Evolutionary conservation across 2,888 invertebrate species (phyloP), one percentile per base, ranked within the genome.

Genomic region (Eustalomyia histrio): DNA sequence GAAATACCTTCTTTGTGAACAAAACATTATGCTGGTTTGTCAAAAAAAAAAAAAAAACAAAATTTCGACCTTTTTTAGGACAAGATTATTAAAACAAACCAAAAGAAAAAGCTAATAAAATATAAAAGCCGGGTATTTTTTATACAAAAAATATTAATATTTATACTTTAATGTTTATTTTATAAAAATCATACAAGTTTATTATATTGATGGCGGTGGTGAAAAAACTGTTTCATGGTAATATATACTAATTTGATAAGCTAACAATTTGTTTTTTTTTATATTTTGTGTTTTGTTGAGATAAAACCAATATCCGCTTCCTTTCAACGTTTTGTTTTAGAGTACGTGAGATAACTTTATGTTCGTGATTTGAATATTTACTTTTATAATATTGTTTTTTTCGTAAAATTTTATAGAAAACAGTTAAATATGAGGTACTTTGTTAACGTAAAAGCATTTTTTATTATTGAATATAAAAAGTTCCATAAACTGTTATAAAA

Each of bases 221-320:
- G 55, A 29, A 14, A 43, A 12, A 14, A 9, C 64, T 52, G 52
- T 71, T 71, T 60, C 52, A 53, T 71, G 16, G 16, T 71, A 43
- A 71, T 71, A 65, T 76, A 58, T 60, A 71, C 64, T 76, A 43
- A 71, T 78, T 76, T 76, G 65, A 71, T 76, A 65, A 71, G 65
- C 71, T 50, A 12, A 5, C 52, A n/a, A 21, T 57, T 55, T 21
- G 47, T 64, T 39, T 17, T 52, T 52, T 14, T 50, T 21, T 7
- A 2, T 3, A 21, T 6, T 24, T 43, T 18, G 7, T 61, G 21
- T 69, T 58, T 58, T 35, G 64, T 47, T 64, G 33, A 76, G 43
- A 53, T 53, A 71, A 76, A 71, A 43, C 52, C 65, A 76, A 71
- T 76, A 76, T 76, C 76, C 71, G 76, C 65, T 76, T 72, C 43